Base-by-base conservation (phyloP, 2,797 vertebrate species). In the Lagodon rhomboides region DNA sequence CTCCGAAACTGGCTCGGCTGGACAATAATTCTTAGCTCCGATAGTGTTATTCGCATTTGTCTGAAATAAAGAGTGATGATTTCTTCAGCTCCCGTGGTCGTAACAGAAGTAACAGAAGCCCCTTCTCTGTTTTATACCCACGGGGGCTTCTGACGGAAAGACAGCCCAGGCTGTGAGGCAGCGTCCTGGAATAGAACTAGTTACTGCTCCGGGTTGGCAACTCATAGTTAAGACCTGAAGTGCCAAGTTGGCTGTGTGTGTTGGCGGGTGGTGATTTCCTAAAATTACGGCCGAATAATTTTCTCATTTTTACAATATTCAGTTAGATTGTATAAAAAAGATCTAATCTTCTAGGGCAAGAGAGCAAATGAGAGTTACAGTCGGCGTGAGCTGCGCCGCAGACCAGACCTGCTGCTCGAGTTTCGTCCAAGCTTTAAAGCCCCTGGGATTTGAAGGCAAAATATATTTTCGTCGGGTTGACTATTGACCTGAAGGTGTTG, bases 91-190 rank as follows among this genome's bases (percentile, higher is more conserved):
- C 75, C 58, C 79, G 66, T 73, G 47, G 44, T 60, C 61, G 46
- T 65, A 75, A 91, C 91, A 89, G 90, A 78, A 84, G 85, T 77
- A 90, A 84, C 85, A 92, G 85, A 88, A 87, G 62, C 60, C 65
- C 3, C 30, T 54, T 74, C 67, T 63, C 51, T 77, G 62, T 69
- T 50, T 61, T 55, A 55, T 69, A 71, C 22, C 41, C 66, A 15
- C 67, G 50, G 73, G 69, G 60, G 79, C n/a, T 62, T 81, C 70
- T 60, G n/a, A 73, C 70, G 22, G 47, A 62, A 60, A 74, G 43
- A 64, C 51, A 34, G 44, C 8, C 63, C 50, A 71, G 70, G 63
- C 53, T 76, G 46, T 83, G 77, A 75, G 78, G 49, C 76, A 67
- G 47, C 25, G 13, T 55, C 58, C 61, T 61, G 69, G 79, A 77